These are phyloP conservation scores for Chloropsis cyanopogon DNA, from an alignment of 2,113 vertebrate genomes.

Conservation along the genomic window DNA sequence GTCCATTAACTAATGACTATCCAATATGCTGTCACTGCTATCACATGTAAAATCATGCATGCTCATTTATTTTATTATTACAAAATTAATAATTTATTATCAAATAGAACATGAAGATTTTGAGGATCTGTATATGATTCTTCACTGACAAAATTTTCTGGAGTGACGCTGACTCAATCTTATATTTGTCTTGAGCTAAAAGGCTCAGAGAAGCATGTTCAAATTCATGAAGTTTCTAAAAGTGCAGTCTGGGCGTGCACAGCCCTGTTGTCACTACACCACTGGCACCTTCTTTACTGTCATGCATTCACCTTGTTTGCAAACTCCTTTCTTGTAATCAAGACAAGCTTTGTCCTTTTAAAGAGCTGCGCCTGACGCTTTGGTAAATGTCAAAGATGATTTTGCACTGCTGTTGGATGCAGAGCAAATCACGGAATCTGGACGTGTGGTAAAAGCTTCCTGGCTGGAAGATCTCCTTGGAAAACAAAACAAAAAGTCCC, in stretches of 20 bases:
- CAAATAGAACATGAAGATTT: background rate
- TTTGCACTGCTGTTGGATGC: background rate
- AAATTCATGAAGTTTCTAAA: background rate
- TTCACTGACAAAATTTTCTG: background rate
- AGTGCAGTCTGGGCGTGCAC: background rate
- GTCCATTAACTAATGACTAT: conserved; percentile 9
- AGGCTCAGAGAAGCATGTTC: background rate
- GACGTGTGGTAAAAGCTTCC: background rate
- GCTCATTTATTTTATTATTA: background rate
- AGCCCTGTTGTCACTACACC: rapidly evolving
- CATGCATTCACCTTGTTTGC: background rate
- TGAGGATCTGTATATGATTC: background rate
- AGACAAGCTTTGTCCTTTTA: background rate
- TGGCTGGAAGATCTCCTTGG: background rate
- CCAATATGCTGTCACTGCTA: background rate
- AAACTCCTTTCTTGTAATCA: background rate
- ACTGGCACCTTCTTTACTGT: background rate
- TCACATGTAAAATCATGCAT: background rate
- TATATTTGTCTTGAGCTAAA: background rate
- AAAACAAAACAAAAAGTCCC: conserved; percentile 23
- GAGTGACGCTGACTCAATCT: background rate
- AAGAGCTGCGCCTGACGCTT: background rate
- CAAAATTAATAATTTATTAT: conserved; percentile 5
- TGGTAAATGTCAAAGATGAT: background rate
- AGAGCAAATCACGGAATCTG: background rate